Evolutionary conservation across 2,888 invertebrate genomes (phyloP).

Genomic region (Cartodere bifasciata): DNA sequence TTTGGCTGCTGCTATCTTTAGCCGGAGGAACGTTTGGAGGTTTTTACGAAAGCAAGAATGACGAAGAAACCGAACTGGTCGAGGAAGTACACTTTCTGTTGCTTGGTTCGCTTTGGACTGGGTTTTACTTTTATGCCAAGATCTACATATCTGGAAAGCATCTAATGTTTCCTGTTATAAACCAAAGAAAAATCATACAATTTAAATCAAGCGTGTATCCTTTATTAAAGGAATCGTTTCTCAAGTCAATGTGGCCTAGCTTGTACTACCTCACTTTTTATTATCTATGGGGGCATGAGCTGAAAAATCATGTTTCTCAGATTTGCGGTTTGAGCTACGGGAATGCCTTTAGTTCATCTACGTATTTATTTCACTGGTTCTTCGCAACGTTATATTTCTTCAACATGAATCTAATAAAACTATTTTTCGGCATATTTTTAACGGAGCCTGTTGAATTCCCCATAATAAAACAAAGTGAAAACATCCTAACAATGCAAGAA

Average conservation of each 20-base stretch:
- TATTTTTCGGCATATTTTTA: conserved; percentile 55
- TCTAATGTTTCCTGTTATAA: conserved; percentile 56
- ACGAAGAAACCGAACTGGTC: conserved; percentile 44
- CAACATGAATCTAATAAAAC: conserved; percentile 56
- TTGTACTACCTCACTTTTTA: conserved; percentile 49
- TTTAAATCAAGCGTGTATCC: conserved; percentile 46
- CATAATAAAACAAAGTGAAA: conserved; percentile 37
- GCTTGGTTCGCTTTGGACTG: conserved; percentile 55
- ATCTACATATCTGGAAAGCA: conserved; percentile 43
- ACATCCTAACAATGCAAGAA: conserved; percentile 43
- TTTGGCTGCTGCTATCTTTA: conserved; percentile 56
- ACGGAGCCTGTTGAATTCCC: conserved; percentile 58
- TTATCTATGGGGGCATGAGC: conserved; percentile 44
- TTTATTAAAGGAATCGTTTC: conserved; percentile 45
- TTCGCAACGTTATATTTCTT: conserved; percentile 55
- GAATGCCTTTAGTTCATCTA: conserved; percentile 38
- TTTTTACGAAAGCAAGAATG: conserved; percentile 37
- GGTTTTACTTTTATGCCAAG: conserved; percentile 46
- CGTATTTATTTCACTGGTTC: conserved; percentile 49
- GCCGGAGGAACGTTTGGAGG: conserved; percentile 46
- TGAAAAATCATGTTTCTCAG: conserved; percentile 40
- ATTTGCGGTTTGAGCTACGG: conserved; percentile 42
- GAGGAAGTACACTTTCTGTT: conserved; percentile 56
- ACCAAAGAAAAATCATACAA: conserved; percentile 55
- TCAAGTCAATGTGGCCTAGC: conserved; percentile 48